Percentiles rank a stretch among this genome's conserved stretches.
These are phyloP conservation scores for Amiota minor DNA, from an alignment of 2,888 invertebrate species.

Conservation along the genomic window DNA sequence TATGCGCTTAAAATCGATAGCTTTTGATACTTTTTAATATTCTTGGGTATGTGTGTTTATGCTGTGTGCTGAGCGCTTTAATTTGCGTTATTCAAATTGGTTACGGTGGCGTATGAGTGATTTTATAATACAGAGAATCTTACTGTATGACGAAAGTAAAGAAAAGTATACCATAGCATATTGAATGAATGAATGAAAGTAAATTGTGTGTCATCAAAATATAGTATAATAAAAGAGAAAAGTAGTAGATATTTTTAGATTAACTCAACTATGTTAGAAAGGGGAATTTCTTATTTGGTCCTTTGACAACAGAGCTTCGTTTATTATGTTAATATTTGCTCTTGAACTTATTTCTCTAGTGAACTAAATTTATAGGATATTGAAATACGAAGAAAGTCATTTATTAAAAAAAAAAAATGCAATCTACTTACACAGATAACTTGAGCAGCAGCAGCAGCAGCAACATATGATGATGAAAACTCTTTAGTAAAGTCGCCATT, in stretches of 20 bases:
- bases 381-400: too few species aligned
- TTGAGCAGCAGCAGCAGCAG: slow-evolving; percentile 42
- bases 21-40: slow-evolving; percentile 3
- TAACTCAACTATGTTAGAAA: too few species aligned
- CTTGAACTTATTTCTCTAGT: too few species aligned
- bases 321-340: too few species aligned
- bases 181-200: not conserved
- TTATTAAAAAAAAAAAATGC: too few species aligned
- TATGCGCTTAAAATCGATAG: slow-evolving; percentile 56
- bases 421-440: slow-evolving; percentile 50
- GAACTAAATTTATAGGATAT: too few species aligned
- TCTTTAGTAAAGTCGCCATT: slow-evolving; percentile 33
- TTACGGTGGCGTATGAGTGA: slow-evolving; percentile 53
- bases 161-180: not conserved
- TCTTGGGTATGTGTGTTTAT: not conserved
- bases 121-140: slow-evolving; percentile 24
- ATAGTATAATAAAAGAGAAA: not conserved
- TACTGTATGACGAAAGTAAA: too few species aligned
- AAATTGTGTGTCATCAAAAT: not conserved
- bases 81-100: slow-evolving; percentile 37
- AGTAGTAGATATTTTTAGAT: too few species aligned
- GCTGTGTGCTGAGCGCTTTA: slow-evolving; percentile 30
- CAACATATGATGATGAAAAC: slow-evolving; percentile 57
- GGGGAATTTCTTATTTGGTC: too few species aligned
- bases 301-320: too few species aligned